Base-by-base conservation (phyloP, 2,797 vertebrate species). In the Acanthurus tractus region DNA sequence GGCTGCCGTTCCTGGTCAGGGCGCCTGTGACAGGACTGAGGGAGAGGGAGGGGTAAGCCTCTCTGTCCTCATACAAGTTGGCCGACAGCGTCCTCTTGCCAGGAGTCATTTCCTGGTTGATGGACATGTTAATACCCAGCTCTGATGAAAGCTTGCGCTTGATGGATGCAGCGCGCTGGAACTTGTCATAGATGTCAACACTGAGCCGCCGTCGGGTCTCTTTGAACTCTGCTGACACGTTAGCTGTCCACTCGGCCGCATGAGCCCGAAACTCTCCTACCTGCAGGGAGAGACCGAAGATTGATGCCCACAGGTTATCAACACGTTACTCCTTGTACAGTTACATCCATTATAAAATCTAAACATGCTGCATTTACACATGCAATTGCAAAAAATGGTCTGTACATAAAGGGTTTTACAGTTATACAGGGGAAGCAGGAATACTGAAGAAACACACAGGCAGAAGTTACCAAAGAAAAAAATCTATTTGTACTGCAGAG, bases 191-290 rank as follows among this genome's bases (percentile, higher is more conserved):
- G 79, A 99, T 97, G 94, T 99, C 98, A 52, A 99, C 98, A 0
- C 98, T 99, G 81, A 99, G 95, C 20, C 98, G 95, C 59, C 98
- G 91, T 4, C 98, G 95, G 0, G 98, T 99, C 92, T 99, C 98
- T 89, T 99, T 99, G 93, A 99, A 99, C 91, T 99, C 98, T 0
- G 98, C 98, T 0, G 98, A 99, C 84, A 99, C 98, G 0, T 99
- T 99, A 46, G 98, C 98, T 0, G 98, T 99, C 98, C 98, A 99
- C 91, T 99, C 98, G 0, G 98, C 98, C 0, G 98, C 98, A 0
- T 99, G 98, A 6, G 97, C 97, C 71, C 98, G 94, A 86, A 99
- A 99, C 89, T 99, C 98, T 14, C 98, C 98, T 0, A 99, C 98
- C 98, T 99, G 75, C 63, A 62, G 25, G 65, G 29, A 57, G 25